These are phyloP conservation scores for Odobenus rosmarus DNA, from an alignment of 2,113 vertebrate species.

Conservation along the genomic window DNA sequence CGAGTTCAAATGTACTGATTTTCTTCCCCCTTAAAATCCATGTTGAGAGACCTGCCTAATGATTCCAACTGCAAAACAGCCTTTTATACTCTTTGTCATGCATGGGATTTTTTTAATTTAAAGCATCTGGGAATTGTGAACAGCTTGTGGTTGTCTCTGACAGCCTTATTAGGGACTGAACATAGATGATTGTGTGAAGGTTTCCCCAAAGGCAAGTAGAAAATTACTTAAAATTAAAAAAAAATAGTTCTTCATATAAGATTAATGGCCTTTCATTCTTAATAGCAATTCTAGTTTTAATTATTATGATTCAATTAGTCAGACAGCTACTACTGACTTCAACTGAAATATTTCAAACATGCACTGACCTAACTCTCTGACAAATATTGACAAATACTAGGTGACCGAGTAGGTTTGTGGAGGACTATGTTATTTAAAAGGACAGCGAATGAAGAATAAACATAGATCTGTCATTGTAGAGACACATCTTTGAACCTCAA, in stretches of 20 bases:
- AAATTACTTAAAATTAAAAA: neutral
- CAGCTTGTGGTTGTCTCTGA: neutral
- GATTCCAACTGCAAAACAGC: neutral
- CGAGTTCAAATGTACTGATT: neutral
- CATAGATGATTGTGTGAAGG: neutral
- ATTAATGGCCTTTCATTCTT: neutral
- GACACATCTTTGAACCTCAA: neutral
- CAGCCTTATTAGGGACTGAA: neutral
- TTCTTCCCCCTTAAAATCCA: neutral
- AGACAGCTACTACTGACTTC: neutral
- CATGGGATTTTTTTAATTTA: neutral
- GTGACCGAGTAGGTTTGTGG: neutral
- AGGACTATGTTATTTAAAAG: neutral
- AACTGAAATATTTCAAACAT: neutral
- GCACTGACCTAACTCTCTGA: neutral
- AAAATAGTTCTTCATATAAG: neutral
- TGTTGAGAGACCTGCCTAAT: neutral
- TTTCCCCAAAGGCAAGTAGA: slow-evolving; percentile 37
- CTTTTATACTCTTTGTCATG: neutral
- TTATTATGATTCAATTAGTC: neutral
- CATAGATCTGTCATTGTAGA: neutral
- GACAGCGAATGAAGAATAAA: neutral
- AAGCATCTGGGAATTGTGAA: neutral
- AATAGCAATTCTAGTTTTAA: slow-evolving; percentile 4
- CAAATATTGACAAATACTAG: neutral